phyloP scores from a whole-genome alignment of 2,888 invertebrate genomes.

The Amaurobius ferox region DNA sequence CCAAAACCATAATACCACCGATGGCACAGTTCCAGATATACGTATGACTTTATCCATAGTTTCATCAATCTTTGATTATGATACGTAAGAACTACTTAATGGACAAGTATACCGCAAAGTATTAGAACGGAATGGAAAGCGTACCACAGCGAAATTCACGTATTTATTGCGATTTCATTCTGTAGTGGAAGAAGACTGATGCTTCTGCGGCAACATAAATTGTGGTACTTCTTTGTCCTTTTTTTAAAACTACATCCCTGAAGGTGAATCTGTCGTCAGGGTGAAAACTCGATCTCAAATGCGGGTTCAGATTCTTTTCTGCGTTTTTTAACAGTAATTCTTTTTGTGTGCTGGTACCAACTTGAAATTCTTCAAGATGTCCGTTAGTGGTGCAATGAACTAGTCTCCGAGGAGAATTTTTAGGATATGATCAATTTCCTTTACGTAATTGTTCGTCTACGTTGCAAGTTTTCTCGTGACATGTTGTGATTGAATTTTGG shows the following conservation, averaged over 20 bases:
- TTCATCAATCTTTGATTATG: conserved; percentile 9
- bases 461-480: background rate
- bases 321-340: background rate
- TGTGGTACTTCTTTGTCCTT: conserved; percentile 19
- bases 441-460: background rate
- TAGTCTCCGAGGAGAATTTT: conserved; percentile 17
- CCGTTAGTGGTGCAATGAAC: conserved; percentile 28
- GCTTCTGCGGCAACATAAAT: conserved; percentile 26
- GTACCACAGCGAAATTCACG: background rate
- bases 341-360: background rate
- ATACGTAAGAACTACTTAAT: conserved; percentile 70
- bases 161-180: background rate
- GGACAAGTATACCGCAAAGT: conserved; percentile 60
- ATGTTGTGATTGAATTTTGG: conserved; percentile 40
- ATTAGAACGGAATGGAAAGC: conserved; percentile 31
- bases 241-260: background rate
- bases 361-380: background rate
- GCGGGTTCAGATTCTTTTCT: conserved; percentile 6
- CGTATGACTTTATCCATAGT: conserved; percentile 10
- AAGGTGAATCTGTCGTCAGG: background rate
- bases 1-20: conserved; percentile 51
- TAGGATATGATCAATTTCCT: background rate
- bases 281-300: conserved; percentile 12
- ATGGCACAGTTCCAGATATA: conserved; percentile 5
- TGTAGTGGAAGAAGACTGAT: conserved; percentile 4